phyloP scores from a whole-genome alignment of 2,888 invertebrate species.

The Fragum whitleyi region DNA sequence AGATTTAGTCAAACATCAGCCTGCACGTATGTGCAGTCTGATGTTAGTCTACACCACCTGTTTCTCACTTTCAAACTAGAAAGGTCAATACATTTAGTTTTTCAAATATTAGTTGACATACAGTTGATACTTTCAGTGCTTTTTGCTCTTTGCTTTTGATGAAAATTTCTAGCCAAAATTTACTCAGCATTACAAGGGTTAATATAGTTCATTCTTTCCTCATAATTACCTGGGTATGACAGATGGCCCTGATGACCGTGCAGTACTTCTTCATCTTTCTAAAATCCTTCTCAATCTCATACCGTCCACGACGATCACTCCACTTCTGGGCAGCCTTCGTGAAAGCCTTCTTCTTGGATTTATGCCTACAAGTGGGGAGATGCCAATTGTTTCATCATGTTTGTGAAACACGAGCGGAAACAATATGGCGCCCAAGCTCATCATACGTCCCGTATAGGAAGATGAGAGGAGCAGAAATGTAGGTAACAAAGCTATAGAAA shows the following conservation, averaged over 20 bases:
- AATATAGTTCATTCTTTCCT: too few species aligned
- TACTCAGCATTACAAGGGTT: too few species aligned
- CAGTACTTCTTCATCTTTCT: conserved; percentile 99
- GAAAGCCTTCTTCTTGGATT: conserved; percentile 99
- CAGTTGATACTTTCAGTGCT: too few species aligned
- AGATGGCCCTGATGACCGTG: conserved; percentile 97
- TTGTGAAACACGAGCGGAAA: conserved; percentile 53
- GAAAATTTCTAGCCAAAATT: too few species aligned
- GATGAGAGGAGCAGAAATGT: conserved; percentile 66
- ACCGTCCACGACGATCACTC: conserved; percentile 98
- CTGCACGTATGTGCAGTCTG: too few species aligned
- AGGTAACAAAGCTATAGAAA: background rate
- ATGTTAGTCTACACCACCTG: too few species aligned
- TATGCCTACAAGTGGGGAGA: conserved; percentile 91
- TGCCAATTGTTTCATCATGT: conserved; percentile 65
- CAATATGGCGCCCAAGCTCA: conserved; percentile 50
- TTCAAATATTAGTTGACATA: too few species aligned
- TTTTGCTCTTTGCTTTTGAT: too few species aligned
- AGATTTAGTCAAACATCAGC: too few species aligned
- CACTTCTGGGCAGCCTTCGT: conserved; percentile 99
- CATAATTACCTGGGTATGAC: conserved; percentile 98
- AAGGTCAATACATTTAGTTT: too few species aligned
- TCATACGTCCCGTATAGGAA: conserved; percentile 35
- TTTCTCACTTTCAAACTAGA: too few species aligned
- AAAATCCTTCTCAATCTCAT: conserved; percentile 98